Conservation (phyloP, 2,113 vertebrate genomes). For the Gambusia affinis region DNA sequence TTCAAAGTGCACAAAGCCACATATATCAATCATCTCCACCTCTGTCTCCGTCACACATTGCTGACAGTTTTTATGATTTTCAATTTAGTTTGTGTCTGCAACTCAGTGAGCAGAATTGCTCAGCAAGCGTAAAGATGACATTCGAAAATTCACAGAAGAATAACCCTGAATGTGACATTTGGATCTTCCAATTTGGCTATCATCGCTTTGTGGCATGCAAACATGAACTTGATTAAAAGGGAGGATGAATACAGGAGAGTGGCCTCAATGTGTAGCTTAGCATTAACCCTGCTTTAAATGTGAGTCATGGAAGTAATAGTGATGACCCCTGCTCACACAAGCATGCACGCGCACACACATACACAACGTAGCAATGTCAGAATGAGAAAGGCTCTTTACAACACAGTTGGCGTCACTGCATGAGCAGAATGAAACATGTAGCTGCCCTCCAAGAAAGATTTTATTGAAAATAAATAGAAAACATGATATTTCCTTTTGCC, state of each 20-base stretch:
- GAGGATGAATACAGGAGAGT: conserved; percentile 1
- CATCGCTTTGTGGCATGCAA: not conserved
- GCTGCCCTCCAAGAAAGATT: not conserved
- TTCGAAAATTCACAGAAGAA: conserved; percentile 6
- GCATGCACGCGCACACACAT: conserved; percentile 7
- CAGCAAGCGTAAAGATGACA: not conserved
- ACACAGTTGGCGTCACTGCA: conserved; percentile 20
- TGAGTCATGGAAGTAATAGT: conserved; percentile 26
- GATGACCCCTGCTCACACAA: not conserved
- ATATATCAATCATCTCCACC: conserved; percentile 24
- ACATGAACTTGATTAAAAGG: conserved; percentile 8
- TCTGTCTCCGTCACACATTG: conserved; percentile 1
- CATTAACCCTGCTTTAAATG: conserved; percentile 35
- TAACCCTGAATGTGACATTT: not conserved
- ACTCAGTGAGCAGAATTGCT: conserved; percentile 6
- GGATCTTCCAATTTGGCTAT: conserved; percentile 13
- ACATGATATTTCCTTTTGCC: not conserved
- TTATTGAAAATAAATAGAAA: not conserved
- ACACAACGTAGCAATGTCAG: conserved; percentile 10
- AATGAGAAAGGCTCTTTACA: conserved; percentile 47
- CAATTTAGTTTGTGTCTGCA: conserved; percentile 26
- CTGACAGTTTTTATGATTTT: conserved; percentile 19
- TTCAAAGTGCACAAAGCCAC: not conserved
- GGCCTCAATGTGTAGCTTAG: conserved; percentile 38
- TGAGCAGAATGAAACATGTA: conserved; percentile 8